Evolutionary conservation across 2,888 invertebrate genomes (phyloP), one percentile per base, ranked within the genome.

Genomic region (Dexiosoma caninum): DNA sequence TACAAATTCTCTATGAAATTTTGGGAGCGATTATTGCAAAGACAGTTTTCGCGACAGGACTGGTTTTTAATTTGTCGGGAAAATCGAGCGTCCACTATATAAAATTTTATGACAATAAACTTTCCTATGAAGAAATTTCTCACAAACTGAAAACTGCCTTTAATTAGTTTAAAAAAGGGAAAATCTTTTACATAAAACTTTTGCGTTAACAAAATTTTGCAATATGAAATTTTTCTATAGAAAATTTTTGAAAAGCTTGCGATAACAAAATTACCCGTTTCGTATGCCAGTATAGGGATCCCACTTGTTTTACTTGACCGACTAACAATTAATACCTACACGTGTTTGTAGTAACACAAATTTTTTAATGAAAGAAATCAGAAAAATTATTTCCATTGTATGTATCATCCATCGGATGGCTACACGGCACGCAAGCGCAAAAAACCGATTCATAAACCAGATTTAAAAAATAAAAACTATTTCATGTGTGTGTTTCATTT

Each of bases 341-440:
- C 55, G 57, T 46, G 64, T 64, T 32, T 72, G 21, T 21, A 42
- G 10, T n/a, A 57, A 30, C 2, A 30, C 2, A n/a, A 19, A 37
- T 42, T 12, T 32, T 46, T 46, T 8, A 16, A 12, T 37, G 49
- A 19, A 44, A 2, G 0, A 27, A n/a, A 53, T 42, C 8, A 1
- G 19, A 44, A 60, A 27, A 66, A 70, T 10, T 8, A 37, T 37
- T 49, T 16, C 40, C 49, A 51, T 71, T 64, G 44, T 51, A 51
- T 60, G 59, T 49, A 49, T 59, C 57, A 35, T 42, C 42, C 35
- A n/a, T n/a, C n/a, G n/a, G n/a, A 16, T 30, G 46, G 19, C 44
- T 57, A 46, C 64, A 57, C 66, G 67, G 37, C 64, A 57, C 66
- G 67, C 59, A 76, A 53, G 59, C 44, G 19, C 27, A 46, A 46